Evolutionary conservation across 2,888 invertebrate genomes (phyloP).

Genomic region (Aporophyla lueneburgensis): DNA sequence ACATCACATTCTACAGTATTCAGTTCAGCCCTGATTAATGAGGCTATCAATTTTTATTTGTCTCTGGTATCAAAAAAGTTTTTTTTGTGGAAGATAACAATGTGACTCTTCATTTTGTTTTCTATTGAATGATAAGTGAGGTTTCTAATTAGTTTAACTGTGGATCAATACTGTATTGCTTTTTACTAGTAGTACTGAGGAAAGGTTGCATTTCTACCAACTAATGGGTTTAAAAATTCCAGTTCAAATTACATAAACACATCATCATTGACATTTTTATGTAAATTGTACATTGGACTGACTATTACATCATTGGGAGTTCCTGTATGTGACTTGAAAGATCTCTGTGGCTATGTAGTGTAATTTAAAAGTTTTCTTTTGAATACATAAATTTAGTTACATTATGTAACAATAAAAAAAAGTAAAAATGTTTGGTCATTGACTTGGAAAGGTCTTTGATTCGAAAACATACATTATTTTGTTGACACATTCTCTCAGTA

Average conservation of each 20-base stretch:
- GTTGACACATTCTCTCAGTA: slow-evolving; percentile 3
- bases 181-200: neutral
- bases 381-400: slow-evolving; percentile 13
- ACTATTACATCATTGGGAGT: slow-evolving; percentile 53
- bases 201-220: neutral
- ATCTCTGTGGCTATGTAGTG: slow-evolving; percentile 22
- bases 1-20: slow-evolving; percentile 24
- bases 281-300: slow-evolving; percentile 54
- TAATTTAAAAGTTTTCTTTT: slow-evolving; percentile 12
- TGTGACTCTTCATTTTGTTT: neutral
- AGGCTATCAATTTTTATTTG: slow-evolving; percentile 39
- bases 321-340: slow-evolving; percentile 22
- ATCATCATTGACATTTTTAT: slow-evolving; percentile 46
- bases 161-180: slow-evolving; percentile 1
- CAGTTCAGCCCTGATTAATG: slow-evolving; percentile 15
- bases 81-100: slow-evolving; percentile 20
- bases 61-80: slow-evolving; percentile 16
- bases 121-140: slow-evolving; percentile 5
- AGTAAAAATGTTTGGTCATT: slow-evolving; percentile 22
- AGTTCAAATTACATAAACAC: slow-evolving; percentile 30
- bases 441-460: slow-evolving; percentile 22
- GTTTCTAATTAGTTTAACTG: slow-evolving; percentile 1
- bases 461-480: slow-evolving; percentile 20
- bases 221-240: slow-evolving; percentile 1
- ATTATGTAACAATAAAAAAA: slow-evolving; percentile 25